Base-by-base conservation (phyloP, 2,888 invertebrate genomes). In the Apotomis capreana region DNA sequence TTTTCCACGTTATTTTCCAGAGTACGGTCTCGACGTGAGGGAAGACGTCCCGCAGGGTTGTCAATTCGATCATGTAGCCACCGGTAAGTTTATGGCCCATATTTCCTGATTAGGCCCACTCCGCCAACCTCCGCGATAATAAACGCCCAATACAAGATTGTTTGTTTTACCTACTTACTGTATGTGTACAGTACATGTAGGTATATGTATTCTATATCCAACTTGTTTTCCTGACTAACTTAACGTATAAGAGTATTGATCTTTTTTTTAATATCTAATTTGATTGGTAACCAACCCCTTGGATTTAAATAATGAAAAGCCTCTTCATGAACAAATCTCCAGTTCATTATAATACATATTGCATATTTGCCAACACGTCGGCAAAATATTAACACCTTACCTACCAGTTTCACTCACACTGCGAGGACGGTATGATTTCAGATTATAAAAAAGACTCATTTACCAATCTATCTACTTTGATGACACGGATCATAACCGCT, bases 101-200 rank as follows among this genome's bases (percentile, higher is more conserved):
- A 92, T 92, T 88, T 92, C 86, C 89, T 91, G 89, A 92, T 92
- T 93, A 92, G 84, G 82, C 81, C 83, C 84, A 80, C 78, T 81
- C 85, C 81, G 78, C 78, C 80, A 78, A 80, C 79, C 82, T 81
- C 75, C 78, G 76, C 79, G 77, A 73, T 74, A 82, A 78, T 77
- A 70, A 76, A 76, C 75, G 74, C 69, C 73, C 72, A 74, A 73
- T 71, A 68, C 74, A 70, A 60, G 67, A 73, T 75, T 74, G 65
- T 69, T 54, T 36, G 26, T 10, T 62, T 62, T 60, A 69, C 65
- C 57, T 51, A 62, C 37, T 58, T 68, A 68, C 49, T 40, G 44
- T 15, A 58, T 37, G 51, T 9, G 15, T 36, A 8, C 40, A 49
- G 15, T 36, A 8, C 40, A 49, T n/a, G 5, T 60, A 40, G 40